Conservation (phyloP, 2,888 invertebrate genomes). For the Ischnus inquisitorius region DNA sequence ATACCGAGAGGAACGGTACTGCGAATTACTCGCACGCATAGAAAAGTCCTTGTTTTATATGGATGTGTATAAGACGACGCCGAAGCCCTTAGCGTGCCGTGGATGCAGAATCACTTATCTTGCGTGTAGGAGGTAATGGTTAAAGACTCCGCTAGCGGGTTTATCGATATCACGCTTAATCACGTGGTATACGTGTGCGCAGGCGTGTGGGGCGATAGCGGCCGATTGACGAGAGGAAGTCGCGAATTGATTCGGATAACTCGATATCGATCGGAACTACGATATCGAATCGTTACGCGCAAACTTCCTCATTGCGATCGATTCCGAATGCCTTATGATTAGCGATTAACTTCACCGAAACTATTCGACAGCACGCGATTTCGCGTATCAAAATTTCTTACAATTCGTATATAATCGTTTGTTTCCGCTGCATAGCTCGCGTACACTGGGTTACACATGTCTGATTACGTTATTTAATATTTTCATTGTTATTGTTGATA, state of each 20-base stretch:
- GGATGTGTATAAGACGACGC: neutral
- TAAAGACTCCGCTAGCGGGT: slow-evolving; percentile 33
- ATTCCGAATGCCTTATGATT: neutral
- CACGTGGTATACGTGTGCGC: neutral
- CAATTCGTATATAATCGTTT: neutral
- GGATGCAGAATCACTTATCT: slow-evolving; percentile 39
- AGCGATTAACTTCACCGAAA: neutral
- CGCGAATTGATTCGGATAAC: slow-evolving; percentile 29
- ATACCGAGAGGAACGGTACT: slow-evolving; percentile 64
- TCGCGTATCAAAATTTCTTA: neutral
- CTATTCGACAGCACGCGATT: neutral
- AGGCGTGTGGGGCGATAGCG: neutral
- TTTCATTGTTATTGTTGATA: neutral
- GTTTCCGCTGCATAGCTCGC: neutral
- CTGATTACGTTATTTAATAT: neutral
- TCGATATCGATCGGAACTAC: slow-evolving; percentile 1
- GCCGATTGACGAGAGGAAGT: slow-evolving; percentile 6
- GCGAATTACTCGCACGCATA: slow-evolving; percentile 66
- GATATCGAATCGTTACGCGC: slow-evolving; percentile 7
- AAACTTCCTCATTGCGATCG: slow-evolving; percentile 5
- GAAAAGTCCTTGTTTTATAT: slow-evolving; percentile 32
- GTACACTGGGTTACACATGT: neutral
- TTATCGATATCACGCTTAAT: slow-evolving; percentile 54
- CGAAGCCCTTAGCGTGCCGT: slow-evolving; percentile 30
- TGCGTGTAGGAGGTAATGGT: slow-evolving; percentile 34